phyloP scores from a whole-genome alignment of 2,113 vertebrate species.

The Amphilophus citrinellus region DNA sequence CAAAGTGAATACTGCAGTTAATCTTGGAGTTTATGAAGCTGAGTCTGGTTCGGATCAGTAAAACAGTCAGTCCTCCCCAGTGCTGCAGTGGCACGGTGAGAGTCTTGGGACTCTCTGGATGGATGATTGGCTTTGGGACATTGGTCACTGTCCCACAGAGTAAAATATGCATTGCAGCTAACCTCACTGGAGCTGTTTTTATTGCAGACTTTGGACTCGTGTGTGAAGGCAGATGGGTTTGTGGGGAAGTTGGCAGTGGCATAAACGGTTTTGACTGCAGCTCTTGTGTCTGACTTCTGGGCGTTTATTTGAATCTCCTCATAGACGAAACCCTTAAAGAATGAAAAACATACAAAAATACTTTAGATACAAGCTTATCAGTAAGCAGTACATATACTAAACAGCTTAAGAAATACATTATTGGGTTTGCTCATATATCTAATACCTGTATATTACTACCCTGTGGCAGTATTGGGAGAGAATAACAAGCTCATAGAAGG shows the following conservation, averaged over 20 bases:
- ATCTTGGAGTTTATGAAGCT: background rate
- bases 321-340: background rate
- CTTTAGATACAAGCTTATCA: background rate
- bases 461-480: no score
- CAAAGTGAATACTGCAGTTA: no score
- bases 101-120: background rate
- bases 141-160: background rate
- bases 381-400: background rate
- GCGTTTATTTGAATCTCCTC: background rate
- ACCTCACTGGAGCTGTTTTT: background rate
- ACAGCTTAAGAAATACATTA: background rate
- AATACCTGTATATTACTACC: background rate
- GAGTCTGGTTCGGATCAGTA: no score
- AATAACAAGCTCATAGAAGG: no score
- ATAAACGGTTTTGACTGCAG: background rate
- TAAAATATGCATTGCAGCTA: background rate
- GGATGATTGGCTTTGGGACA: accelerated
- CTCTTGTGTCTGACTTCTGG: background rate
- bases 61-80: background rate
- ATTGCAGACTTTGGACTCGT: background rate
- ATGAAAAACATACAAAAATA: background rate
- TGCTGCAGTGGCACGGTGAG: accelerated
- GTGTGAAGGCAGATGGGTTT: background rate
- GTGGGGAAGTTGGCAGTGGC: background rate
- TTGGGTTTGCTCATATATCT: background rate